Evolutionary conservation across 1,140 invertebrate genomes (phyloP), one percentile per base, ranked within the genome.

Genomic region (Macrobrachium nipponense): DNA sequence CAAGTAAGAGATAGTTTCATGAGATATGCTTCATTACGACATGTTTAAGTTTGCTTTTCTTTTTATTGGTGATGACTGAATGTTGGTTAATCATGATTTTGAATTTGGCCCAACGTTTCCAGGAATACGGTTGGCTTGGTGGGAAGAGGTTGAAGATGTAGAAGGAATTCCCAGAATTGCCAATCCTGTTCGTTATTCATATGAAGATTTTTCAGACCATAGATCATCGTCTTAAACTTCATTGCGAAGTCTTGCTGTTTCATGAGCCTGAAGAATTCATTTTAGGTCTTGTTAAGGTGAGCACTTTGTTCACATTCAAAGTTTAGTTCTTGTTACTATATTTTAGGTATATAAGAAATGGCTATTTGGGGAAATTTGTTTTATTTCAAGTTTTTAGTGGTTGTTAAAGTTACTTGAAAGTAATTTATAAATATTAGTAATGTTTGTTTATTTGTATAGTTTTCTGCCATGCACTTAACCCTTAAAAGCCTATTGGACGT

Each of bases 91-190:
- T 5, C 18, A 23, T 11, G n/a, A 15, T 68, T 27, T 27, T 68
- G 66, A 51, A 51, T 10, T 51, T 10, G n/a, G n/a, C 66, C 23
- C 5, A n/a, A 23, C 27, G n/a, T 59, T 59, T 58, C 5, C 75
- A 85, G 82, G 82, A n/a, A 10, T 85, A 85, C 20, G 58, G 78
- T 51, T 85, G 82, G 82, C 20, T 5, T 85, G 82, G 82, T 85
- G 82, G 82, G 76, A 79, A 62, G 82, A 85, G 36, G 64, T 81
- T 18, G 80, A 81, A 23, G 66, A 27, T 7, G 80, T 18, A 7
- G 73, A 59, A n/a, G 51, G 51, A 18, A 44, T 76, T 0, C 27
- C 14, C 14, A 76, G 44, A 8, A 59, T 59, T 17, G 12, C 51
- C 18, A 85, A 85, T 43, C 82, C 82, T 7, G 61, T 85, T 44